These are phyloP conservation scores for Puffinus mauretanicus DNA, from an alignment of 2,113 vertebrate species.

Conservation along the genomic window DNA sequence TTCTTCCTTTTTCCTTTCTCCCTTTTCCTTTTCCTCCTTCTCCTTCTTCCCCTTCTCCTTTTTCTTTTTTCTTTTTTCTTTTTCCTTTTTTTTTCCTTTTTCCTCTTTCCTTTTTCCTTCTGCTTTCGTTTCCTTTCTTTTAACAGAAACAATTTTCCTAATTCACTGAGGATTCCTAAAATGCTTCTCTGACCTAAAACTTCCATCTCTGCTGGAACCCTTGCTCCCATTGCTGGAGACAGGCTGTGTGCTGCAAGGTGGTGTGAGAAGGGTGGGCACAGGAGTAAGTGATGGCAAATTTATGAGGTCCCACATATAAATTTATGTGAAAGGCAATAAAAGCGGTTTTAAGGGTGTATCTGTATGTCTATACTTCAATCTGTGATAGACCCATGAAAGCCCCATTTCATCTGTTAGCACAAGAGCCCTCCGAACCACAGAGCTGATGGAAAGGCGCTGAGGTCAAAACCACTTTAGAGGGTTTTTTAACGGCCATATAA, in stretches of 20 bases:
- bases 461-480: neutral
- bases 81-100: no score
- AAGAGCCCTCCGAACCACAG: neutral
- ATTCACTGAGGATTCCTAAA: neutral
- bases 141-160: neutral
- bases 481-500: neutral
- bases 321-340: neutral
- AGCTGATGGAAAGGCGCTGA: neutral
- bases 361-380: neutral
- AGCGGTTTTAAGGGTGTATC: neutral
- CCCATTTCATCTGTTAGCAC: slow-evolving; percentile 14
- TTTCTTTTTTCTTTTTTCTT: neutral
- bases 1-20: neutral
- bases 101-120: neutral
- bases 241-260: neutral
- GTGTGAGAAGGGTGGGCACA: neutral
- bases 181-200: neutral
- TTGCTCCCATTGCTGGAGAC: neutral
- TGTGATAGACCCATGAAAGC: neutral
- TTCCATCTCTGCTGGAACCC: neutral
- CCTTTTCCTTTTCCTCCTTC: rapidly evolving
- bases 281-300: slow-evolving; percentile 7
- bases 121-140: neutral
- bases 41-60: no score
- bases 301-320: neutral